These are phyloP conservation scores for Panthera tigris DNA, from an alignment of 2,113 vertebrate species.

Conservation along the genomic window DNA sequence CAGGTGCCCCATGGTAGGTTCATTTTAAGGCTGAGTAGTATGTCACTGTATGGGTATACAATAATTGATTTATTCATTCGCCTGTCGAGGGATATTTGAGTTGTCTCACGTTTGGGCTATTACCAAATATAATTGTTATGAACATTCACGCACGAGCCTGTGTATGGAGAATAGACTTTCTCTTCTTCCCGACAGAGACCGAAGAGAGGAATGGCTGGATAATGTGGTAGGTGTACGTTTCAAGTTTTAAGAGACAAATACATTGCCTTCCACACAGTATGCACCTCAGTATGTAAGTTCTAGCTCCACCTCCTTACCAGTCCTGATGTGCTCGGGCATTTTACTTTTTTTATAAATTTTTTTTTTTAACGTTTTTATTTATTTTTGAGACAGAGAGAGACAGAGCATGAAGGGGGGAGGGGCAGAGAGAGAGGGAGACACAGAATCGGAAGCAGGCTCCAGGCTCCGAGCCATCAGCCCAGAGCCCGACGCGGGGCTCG, in stretches of 20 bases:
- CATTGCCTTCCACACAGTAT: background rate
- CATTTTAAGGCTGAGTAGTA: background rate
- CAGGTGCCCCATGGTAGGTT: background rate
- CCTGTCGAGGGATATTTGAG: background rate
- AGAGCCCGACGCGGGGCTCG: no score
- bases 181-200: background rate
- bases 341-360: no score
- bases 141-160: background rate
- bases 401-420: no score
- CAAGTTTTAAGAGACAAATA: background rate
- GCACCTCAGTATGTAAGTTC: fast-evolving
- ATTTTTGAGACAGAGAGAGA: no score
- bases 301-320: background rate
- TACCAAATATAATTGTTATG: background rate
- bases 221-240: no score
- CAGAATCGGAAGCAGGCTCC: no score
- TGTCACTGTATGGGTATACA: no score
- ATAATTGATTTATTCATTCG: background rate
- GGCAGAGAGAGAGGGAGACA: no score
- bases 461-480: no score
- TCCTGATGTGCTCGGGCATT: background rate
- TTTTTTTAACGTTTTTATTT: no score
- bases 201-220: background rate
- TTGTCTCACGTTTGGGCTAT: background rate
- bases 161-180: background rate